Evolutionary conservation across 2,888 invertebrate genomes (phyloP).

Genomic region (Limnephilus auricula): DNA sequence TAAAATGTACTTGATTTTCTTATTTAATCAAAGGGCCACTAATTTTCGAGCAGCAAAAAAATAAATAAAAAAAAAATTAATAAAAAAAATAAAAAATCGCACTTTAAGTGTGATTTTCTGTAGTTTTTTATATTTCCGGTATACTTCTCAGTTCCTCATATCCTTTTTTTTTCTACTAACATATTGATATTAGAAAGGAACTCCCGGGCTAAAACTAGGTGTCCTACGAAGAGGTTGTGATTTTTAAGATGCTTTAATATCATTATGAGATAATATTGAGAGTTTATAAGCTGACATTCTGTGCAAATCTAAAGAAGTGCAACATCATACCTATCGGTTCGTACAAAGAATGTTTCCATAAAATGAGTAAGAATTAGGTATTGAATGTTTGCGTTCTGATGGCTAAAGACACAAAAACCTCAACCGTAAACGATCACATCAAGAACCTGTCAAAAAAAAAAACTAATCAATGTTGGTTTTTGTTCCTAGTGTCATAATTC

Average conservation of each 20-base stretch:
- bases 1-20: background rate
- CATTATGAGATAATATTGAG: too few relatives aligned
- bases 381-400: background rate
- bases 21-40: too few relatives aligned
- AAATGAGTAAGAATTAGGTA: background rate
- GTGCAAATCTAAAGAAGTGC: too few relatives aligned
- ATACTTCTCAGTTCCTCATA: background rate
- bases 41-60: too few relatives aligned
- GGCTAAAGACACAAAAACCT: background rate
- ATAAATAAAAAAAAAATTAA: too few relatives aligned
- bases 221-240: background rate
- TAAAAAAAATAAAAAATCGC: too few relatives aligned
- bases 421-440: background rate
- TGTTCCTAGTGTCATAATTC: background rate
- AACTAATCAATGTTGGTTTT: background rate
- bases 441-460: conserved; percentile 2
- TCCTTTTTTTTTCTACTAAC: background rate
- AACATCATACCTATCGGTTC: too few relatives aligned
- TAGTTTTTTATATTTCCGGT: too few relatives aligned
- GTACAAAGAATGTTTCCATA: background rate
- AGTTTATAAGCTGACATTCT: too few relatives aligned
- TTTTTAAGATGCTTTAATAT: background rate
- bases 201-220: background rate
- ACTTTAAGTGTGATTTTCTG: too few relatives aligned
- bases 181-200: background rate